A percentile compares a stretch with the other conserved stretches of the same genome.
phyloP scores from a whole-genome alignment of 1,140 invertebrate species.

The Cherax quadricarinatus region DNA sequence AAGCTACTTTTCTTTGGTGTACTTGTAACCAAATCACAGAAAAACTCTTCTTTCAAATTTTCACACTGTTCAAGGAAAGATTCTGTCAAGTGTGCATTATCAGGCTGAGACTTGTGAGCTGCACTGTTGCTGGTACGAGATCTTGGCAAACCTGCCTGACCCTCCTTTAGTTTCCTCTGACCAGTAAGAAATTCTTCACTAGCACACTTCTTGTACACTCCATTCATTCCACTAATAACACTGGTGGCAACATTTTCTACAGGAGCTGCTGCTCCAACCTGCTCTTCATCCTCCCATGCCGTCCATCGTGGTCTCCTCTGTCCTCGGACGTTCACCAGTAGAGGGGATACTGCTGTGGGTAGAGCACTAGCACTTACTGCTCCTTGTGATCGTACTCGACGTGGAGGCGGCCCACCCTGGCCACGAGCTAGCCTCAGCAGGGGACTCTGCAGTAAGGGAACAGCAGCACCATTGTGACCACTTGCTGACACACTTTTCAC shows the following conservation, averaged over 20 bases:
- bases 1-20: conserved; percentile 62
- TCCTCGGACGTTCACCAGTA: conserved; percentile 55
- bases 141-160: conserved; percentile 11
- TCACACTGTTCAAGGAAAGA: conserved; percentile 60
- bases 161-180: conserved; percentile 32
- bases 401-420: conserved; percentile 40
- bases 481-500: conserved; percentile 56
- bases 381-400: conserved; percentile 52
- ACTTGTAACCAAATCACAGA: conserved; percentile 66
- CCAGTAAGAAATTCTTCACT: conserved; percentile 54
- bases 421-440: conserved; percentile 50
- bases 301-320: conserved; percentile 28
- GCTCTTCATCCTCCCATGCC: background rate
- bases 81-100: conserved; percentile 26
- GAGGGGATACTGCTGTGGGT: conserved; percentile 55
- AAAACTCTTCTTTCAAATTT: conserved; percentile 60
- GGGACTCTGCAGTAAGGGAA: conserved; percentile 61
- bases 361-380: conserved; percentile 58
- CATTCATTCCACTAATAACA: conserved; percentile 69
- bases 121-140: conserved; percentile 23
- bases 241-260: conserved; percentile 52
- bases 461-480: conserved; percentile 62
- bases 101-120: conserved; percentile 24
- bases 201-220: conserved; percentile 64
- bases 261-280: background rate